Evolutionary conservation across 1,140 invertebrate genomes (phyloP).

Genomic region (Chymomyza costata): DNA sequence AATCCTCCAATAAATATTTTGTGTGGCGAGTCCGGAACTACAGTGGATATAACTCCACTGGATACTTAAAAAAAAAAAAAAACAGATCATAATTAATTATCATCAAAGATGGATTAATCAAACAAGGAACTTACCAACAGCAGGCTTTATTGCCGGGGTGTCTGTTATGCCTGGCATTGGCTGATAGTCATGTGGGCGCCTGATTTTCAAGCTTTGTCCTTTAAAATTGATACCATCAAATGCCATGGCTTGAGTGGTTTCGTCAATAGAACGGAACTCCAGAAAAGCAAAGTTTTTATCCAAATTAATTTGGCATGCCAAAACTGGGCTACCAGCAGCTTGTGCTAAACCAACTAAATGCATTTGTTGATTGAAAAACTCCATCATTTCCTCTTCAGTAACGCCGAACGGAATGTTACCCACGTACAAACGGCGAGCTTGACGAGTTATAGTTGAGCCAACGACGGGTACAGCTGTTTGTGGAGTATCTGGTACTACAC

Average conservation of each 20-base stretch:
- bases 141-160: slow-evolving; percentile 88
- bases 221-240: slow-evolving; percentile 99
- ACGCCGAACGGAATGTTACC: slow-evolving; percentile 99
- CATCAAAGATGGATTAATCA: background rate
- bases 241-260: slow-evolving; percentile 99
- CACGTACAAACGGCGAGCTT: slow-evolving; percentile 95
- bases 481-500: slow-evolving; percentile 91
- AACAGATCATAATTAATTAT: background rate
- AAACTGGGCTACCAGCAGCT: slow-evolving; percentile 98
- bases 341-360: slow-evolving; percentile 97
- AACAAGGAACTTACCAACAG: slow-evolving; percentile 79
- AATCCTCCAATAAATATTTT: slow-evolving; percentile 99
- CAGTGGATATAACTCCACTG: slow-evolving; percentile 87
- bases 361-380: slow-evolving; percentile 99
- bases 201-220: slow-evolving; percentile 98
- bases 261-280: slow-evolving; percentile 98
- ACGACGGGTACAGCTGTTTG: slow-evolving; percentile 97
- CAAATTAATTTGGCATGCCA: slow-evolving; percentile 99
- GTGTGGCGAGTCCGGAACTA: slow-evolving; percentile 97
- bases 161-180: slow-evolving; percentile 98
- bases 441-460: slow-evolving; percentile 97
- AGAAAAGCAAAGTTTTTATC: slow-evolving; percentile 99
- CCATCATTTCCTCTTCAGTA: slow-evolving; percentile 99
- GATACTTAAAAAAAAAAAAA: slow-evolving; percentile 59
- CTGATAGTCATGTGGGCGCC: slow-evolving; percentile 99